Base-by-base conservation (phyloP, 2,113 vertebrate species). In the Hydropotes inermis region DNA sequence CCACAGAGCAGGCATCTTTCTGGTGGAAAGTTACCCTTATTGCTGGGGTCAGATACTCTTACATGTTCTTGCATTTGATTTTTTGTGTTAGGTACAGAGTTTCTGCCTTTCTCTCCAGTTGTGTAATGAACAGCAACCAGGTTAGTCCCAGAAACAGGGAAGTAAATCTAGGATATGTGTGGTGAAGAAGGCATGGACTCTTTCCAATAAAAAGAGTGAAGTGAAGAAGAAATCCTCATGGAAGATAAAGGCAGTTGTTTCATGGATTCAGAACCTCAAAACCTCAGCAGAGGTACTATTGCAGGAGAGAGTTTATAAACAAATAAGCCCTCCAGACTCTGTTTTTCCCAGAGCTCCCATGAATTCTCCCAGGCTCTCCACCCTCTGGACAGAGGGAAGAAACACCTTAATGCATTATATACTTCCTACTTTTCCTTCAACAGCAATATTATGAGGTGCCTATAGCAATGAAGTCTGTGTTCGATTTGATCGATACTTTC, bases 361-460 rank as follows among this genome's bases (percentile, higher is more conserved):
- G 89, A 91, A 27, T 89, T 78, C 43, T 87, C 57, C 27, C 23
- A 76, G 19, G 21, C 15, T 50, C 45, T 64, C 57, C 79, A 16
- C 52, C 23, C 21, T 64, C 23, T 93, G 55, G 84, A 50, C 16
- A 81, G 33, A 91, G 39, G n/a, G 27, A 60, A 85, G 67, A 91
- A 86, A 92, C 60, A 47, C 16, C 33, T 36, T 50, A 70, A 89
- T 27, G 85, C 27, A 79, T 47, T 52, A 33, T n/a, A 12, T 88
- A 13, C 1, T 61, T 81, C 60, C 36, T 96, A 7, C 87, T 61
- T 87, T 98, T 98, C 97, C 83, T 91, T 86, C 83, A 93, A 97
- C 98, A 99, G 99, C 99, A 99, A 99, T 99, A 99, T 92, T 99
- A 99, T 61, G 99, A 99, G 98, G 99, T 99, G 87, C 99, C 99